These are phyloP conservation scores for Athene cunicularia DNA, from an alignment of 2,113 vertebrate genomes.

Conservation along the genomic window DNA sequence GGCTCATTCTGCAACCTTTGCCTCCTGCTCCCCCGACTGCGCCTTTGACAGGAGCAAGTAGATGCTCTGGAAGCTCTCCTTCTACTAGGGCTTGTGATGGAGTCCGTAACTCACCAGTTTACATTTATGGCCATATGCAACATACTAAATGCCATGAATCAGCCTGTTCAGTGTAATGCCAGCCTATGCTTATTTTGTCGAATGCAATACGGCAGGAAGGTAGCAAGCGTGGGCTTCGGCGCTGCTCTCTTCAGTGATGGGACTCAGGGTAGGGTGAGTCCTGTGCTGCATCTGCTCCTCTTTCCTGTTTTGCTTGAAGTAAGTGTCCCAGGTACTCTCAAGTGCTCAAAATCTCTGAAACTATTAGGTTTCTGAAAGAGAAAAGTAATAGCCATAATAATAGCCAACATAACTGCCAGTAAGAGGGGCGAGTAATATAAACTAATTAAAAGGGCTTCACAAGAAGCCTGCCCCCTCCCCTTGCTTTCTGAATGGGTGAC, in stretches of 20 bases:
- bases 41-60: background rate
- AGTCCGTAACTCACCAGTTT: background rate
- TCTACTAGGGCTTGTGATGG: background rate
- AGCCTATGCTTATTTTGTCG: accelerated
- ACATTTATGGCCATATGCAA: background rate
- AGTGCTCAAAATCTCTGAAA: background rate
- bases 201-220: background rate
- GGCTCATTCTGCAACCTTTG: background rate
- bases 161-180: background rate
- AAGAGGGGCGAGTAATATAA: background rate
- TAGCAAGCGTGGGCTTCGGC: background rate
- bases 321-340: background rate
- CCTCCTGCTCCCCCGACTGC: background rate
- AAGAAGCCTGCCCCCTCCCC: background rate
- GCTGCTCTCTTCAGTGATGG: background rate
- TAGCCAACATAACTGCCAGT: background rate
- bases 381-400: background rate
- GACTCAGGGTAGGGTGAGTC: background rate
- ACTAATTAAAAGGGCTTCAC: background rate
- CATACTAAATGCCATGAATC: accelerated
- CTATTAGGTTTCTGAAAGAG: background rate
- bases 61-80: background rate
- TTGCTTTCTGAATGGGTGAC: background rate
- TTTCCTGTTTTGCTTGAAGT: background rate
- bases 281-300: background rate